Conservation (phyloP, 2,113 vertebrate genomes). For the Otocyon megalotis region DNA sequence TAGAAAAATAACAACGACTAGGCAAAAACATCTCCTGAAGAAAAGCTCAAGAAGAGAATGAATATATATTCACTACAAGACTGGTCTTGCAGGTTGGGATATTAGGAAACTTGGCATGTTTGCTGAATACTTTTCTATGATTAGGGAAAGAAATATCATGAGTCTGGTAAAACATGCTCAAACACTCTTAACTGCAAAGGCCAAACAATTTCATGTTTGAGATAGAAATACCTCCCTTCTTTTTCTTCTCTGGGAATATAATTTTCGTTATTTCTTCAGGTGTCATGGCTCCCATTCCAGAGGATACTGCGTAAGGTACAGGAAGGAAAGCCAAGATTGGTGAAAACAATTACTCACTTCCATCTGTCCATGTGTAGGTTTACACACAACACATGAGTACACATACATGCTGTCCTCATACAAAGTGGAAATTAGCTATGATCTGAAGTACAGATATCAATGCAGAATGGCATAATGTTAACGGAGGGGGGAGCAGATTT, state of each 20-base stretch:
- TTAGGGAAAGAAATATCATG: constrained; percentile 24
- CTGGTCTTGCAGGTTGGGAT: neutral
- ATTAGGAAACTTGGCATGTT: constrained; percentile 51
- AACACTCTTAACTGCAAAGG: neutral
- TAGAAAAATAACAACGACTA: constrained; percentile 69
- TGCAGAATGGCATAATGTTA: neutral
- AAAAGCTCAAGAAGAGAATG: constrained; percentile 38
- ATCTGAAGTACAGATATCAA: neutral
- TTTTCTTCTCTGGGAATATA: neutral
- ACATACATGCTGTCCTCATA: neutral
- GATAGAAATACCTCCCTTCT: neutral
- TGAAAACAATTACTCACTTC: neutral
- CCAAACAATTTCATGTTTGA: neutral
- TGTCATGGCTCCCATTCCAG: neutral
- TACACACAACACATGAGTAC: neutral
- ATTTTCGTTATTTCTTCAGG: neutral
- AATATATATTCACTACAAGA: constrained; percentile 15
- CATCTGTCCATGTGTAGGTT: neutral
- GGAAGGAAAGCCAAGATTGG: neutral
- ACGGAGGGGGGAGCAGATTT: neutral
- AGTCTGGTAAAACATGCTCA: constrained; percentile 23
- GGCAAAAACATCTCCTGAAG: constrained; percentile 60
- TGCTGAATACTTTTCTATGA: constrained; percentile 52
- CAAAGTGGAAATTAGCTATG: neutral
- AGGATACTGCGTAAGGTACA: neutral